A percentile compares a stretch with the other conserved stretches of the same genome.
Evolutionary conservation across 2,797 vertebrate species (phyloP).

Genomic region (Enteromius trimaculatus): DNA sequence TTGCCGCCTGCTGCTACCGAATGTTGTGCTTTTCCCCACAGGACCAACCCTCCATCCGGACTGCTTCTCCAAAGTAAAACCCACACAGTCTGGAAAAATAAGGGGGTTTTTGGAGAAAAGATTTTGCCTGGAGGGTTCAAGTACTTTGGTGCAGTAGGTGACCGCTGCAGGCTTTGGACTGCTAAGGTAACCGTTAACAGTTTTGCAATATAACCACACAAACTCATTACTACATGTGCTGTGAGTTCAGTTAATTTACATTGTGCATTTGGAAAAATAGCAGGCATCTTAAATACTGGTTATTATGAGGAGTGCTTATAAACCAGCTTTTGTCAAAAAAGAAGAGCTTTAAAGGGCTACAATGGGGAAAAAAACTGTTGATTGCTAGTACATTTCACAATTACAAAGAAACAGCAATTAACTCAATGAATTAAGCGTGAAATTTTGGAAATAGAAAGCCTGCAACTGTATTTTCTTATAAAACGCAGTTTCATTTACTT

Average conservation of each 20-base stretch:
- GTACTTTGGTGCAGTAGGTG: not conserved
- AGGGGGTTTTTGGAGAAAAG: slow-evolving; percentile 28
- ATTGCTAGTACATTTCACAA: not conserved
- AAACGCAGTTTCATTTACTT: not conserved
- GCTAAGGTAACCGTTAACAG: not conserved
- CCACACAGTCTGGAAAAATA: slow-evolving; percentile 38
- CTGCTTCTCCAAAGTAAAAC: slow-evolving; percentile 44
- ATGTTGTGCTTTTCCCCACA: slow-evolving; percentile 39
- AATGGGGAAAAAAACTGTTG: not conserved
- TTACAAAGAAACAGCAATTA: not conserved
- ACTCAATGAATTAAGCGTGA: not conserved
- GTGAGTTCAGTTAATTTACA: not conserved
- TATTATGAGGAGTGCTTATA: not conserved
- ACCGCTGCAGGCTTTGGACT: not conserved
- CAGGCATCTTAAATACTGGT: not conserved
- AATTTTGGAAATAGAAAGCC: not conserved
- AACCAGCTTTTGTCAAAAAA: not conserved
- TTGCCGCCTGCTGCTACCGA: slow-evolving; percentile 14
- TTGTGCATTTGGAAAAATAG: not conserved
- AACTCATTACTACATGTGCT: not conserved
- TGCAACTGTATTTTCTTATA: not conserved
- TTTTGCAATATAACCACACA: not conserved
- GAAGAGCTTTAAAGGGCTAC: not conserved
- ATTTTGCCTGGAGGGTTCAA: slow-evolving; percentile 9
- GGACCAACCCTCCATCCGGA: slow-evolving; percentile 20